These are phyloP conservation scores for Riparia riparia DNA, from an alignment of 2,113 vertebrate species.

Conservation along the genomic window DNA sequence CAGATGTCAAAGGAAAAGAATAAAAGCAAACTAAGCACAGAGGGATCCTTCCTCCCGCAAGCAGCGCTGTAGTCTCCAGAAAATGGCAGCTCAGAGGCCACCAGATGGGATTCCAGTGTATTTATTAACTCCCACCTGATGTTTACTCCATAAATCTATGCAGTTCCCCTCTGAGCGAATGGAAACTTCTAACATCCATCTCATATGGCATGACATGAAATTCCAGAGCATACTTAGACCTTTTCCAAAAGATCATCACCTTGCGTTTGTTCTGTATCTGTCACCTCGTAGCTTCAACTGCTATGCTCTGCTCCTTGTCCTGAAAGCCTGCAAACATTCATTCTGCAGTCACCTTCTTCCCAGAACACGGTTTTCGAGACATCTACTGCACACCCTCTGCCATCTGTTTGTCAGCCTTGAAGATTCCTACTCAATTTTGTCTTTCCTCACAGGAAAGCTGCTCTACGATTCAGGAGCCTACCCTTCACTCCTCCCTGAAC, in stretches of 20 bases:
- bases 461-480: background rate
- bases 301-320: background rate
- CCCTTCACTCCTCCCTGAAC: background rate
- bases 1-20: background rate
- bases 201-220: background rate
- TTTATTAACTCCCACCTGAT: background rate
- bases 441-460: constrained; percentile 3
- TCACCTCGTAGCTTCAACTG: background rate
- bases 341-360: background rate
- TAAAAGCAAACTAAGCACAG: background rate
- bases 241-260: background rate
- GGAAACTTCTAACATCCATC: background rate
- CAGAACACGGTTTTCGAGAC: background rate
- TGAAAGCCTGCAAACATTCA: background rate
- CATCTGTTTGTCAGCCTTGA: constrained; percentile 10
- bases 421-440: constrained; percentile 10
- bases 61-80: background rate
- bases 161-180: background rate
- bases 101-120: background rate
- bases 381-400: background rate
- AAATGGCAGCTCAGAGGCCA: background rate
- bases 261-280: background rate
- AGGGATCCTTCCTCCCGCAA: background rate
- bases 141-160: background rate
- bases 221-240: background rate